Evolutionary conservation across 2,113 vertebrate genomes (phyloP), one percentile per base, ranked within the genome.

Genomic region (Megalops atlanticus): DNA sequence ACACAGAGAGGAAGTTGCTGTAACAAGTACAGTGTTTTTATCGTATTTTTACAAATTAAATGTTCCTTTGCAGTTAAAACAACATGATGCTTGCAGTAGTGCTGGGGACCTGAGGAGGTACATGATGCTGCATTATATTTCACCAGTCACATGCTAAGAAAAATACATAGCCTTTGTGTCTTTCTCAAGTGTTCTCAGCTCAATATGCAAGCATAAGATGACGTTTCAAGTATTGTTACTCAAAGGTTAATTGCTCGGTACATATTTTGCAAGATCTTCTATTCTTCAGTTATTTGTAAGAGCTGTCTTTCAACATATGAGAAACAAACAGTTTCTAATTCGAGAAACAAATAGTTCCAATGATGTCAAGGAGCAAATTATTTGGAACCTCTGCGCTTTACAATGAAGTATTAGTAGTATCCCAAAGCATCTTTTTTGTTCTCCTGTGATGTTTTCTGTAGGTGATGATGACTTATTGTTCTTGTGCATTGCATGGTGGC

Each of bases 1-100:
- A 76, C 74, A 83, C 70, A 80, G 83, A 81, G 40, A 82, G 84
- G 86, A 87, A 84, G 81, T 86, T 80, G 74, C 73, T 75, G 70
- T 78, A 78, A 83, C 68, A 74, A 81, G 68, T 74, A 43, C 68
- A 82, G 79, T 64, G 45, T 72, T 72, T 72, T 72, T 16, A 49
- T 72, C 16, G 10, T 27, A 3, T 64, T 64, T 21, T 64, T 16
- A 79, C 36, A 79, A 79, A 80, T 31, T 27, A 24, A 73, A 80
- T 33, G 24, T 80, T 80, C 39, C 38, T 3, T 21, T 43, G 64
- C 18, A 5, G 33, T 72, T 14, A 41, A n/a, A 72, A 33, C 15
- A 33, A n/a, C 68, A 33, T 21, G 10, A 72, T 24, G 39, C n/a
- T n/a, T n/a, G n/a, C 16, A 16, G 52, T 3, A 24, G 24, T 58